A percentile compares a stretch with the other conserved stretches of the same genome.
phyloP scores from a whole-genome alignment of 2,888 invertebrate species.

The Dyspetes luteomarginatus region DNA sequence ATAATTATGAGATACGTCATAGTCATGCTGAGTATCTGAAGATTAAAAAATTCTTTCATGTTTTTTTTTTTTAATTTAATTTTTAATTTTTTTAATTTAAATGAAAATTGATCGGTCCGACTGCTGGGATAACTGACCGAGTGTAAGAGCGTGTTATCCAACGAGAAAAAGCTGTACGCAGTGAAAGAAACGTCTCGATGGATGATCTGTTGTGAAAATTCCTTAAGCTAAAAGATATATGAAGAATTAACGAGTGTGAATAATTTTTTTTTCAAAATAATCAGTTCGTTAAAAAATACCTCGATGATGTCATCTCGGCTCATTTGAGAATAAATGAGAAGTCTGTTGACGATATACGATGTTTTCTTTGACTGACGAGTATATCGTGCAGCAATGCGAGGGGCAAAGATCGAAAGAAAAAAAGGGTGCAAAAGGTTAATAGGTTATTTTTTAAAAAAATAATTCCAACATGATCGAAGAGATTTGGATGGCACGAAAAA shows the following conservation, averaged over 20 bases:
- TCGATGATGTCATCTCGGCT: constrained; percentile 15
- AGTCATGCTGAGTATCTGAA: constrained; percentile 38
- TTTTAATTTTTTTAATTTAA: too few relatives aligned
- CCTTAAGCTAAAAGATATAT: constrained; percentile 71
- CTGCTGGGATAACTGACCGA: constrained; percentile 60
- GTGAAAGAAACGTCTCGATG: constrained; percentile 72
- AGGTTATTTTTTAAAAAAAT: too few relatives aligned
- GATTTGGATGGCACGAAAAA: not conserved
- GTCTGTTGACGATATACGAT: constrained; percentile 9
- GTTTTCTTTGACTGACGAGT: constrained; percentile 33
- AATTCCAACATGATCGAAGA: not conserved
- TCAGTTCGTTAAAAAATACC: not conserved
- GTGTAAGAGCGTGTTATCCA: constrained; percentile 73
- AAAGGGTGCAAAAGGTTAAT: not conserved
- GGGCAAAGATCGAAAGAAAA: not conserved
- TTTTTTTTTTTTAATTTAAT: too few relatives aligned
- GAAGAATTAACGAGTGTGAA: not conserved
- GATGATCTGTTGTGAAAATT: constrained; percentile 73
- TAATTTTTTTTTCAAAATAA: not conserved
- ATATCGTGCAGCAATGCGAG: not conserved
- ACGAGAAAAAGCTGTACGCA: constrained; percentile 72
- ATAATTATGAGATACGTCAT: constrained; percentile 40
- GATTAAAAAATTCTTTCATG: not conserved
- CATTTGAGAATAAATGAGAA: constrained; percentile 10
- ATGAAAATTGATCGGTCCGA: too few relatives aligned